Percentiles rank a stretch among this genome's conserved stretches.
These are phyloP conservation scores for Zhuqinia jingwanae DNA, from an alignment of 2,888 invertebrate genomes.

Conservation along the genomic window DNA sequence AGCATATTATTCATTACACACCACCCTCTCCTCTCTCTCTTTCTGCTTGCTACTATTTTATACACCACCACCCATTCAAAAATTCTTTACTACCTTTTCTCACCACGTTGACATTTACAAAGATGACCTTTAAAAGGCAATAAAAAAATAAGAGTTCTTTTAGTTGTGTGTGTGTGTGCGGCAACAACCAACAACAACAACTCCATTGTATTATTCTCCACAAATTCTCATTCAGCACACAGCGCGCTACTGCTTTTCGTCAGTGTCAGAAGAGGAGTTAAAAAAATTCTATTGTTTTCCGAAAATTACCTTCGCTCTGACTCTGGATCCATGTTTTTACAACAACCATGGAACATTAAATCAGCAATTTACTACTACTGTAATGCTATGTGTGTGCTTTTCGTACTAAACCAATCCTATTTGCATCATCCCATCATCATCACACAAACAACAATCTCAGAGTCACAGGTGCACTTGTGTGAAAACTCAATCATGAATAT, in stretches of 20 bases:
- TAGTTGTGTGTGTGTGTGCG: no score
- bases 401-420: no score
- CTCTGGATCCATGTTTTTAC: neutral
- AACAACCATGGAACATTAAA: neutral
- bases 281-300: neutral
- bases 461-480: neutral
- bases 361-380: no score
- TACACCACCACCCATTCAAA: neutral
- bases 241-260: neutral
- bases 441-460: no score
- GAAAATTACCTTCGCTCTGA: neutral
- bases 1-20: neutral
- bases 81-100: constrained; percentile 15
- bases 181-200: no score
- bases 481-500: constrained; percentile 8
- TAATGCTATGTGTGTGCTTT: no score
- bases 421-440: no score
- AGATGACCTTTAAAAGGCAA: constrained; percentile 52
- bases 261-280: neutral
- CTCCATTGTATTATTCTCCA: constrained; percentile 4
- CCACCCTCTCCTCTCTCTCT: neutral
- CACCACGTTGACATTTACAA: constrained; percentile 61
- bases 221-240: neutral
- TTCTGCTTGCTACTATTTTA: neutral
- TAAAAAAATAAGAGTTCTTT: no score